Percentiles rank a stretch among this genome's conserved stretches.
phyloP scores from a whole-genome alignment of 2,113 vertebrate species.

The Microtus ochrogaster region DNA sequence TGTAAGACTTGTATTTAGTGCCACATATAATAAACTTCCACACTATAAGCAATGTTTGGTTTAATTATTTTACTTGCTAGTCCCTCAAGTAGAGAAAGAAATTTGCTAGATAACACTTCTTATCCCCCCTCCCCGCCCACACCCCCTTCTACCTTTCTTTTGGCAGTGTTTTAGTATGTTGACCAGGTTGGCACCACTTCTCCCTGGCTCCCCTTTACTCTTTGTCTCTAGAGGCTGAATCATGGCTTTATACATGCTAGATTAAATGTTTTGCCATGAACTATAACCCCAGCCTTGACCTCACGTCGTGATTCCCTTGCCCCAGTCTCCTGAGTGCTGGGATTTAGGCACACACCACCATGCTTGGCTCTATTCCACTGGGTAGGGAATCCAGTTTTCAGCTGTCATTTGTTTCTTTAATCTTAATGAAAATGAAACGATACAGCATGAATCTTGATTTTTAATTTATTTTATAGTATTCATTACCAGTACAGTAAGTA shows the following conservation, averaged over 20 bases:
- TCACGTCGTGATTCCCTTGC: background rate
- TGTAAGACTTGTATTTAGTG: background rate
- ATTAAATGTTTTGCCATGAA: background rate
- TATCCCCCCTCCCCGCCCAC: fast-evolving
- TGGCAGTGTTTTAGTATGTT: background rate
- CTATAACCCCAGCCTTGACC: background rate
- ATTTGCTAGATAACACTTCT: slow-evolving; percentile 18
- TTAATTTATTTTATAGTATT: background rate
- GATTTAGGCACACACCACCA: background rate
- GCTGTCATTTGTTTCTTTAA: background rate
- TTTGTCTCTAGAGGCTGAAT: background rate
- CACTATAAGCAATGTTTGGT: background rate
- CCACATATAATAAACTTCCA: background rate
- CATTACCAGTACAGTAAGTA: background rate
- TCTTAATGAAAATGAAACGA: slow-evolving; percentile 6
- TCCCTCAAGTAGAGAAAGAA: background rate
- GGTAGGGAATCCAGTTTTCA: background rate
- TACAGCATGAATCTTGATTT: background rate
- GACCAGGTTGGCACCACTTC: background rate
- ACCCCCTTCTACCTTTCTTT: background rate
- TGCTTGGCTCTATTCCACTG: background rate
- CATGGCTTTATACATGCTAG: no score
- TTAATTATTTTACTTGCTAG: slow-evolving; percentile 21
- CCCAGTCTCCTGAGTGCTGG: background rate
- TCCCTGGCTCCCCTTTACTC: background rate